Conservation (phyloP, 2,888 invertebrate genomes). For the Drosophila paracracens region DNA sequence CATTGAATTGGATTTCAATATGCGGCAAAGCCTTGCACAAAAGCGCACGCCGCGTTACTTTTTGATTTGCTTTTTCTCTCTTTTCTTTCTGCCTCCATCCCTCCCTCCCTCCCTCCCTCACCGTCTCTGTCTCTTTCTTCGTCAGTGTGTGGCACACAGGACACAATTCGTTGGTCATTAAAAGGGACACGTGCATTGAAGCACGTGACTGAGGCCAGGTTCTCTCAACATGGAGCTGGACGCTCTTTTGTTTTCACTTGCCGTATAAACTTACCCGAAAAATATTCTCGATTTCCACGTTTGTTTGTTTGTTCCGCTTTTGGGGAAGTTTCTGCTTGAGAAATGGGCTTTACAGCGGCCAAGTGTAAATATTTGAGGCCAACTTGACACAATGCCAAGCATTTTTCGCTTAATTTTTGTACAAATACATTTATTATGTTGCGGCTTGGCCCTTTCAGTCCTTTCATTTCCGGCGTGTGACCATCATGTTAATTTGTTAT, state of each 20-base stretch:
- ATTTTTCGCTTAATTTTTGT: constrained; percentile 81
- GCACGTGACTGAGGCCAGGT: constrained; percentile 82
- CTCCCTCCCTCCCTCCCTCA: neutral
- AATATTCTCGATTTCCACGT: constrained; percentile 43
- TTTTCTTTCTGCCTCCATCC: neutral
- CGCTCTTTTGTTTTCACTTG: constrained; percentile 70
- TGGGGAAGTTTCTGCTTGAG: constrained; percentile 38
- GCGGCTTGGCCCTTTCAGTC: constrained; percentile 45
- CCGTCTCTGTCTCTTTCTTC: neutral
- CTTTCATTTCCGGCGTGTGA: constrained; percentile 67
- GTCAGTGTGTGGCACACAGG: constrained; percentile 45
- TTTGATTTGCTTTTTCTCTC: constrained; percentile 58
- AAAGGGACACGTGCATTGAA: constrained; percentile 84
- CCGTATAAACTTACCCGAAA: constrained; percentile 59
- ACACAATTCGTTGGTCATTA: constrained; percentile 84
- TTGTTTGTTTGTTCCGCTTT: constrained; percentile 44
- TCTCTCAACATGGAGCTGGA: constrained; percentile 56
- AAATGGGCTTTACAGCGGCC: constrained; percentile 56
- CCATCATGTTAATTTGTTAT: constrained; percentile 84
- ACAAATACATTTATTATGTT: constrained; percentile 73
- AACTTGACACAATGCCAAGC: constrained; percentile 69
- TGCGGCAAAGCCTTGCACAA: constrained; percentile 46
- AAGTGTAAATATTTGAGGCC: constrained; percentile 75
- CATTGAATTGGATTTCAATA: constrained; percentile 83
- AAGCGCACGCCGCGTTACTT: constrained; percentile 56